A percentile compares a stretch with the other conserved stretches of the same genome.
phyloP scores from a whole-genome alignment of 2,888 invertebrate genomes.

The Chalcis sispes region DNA sequence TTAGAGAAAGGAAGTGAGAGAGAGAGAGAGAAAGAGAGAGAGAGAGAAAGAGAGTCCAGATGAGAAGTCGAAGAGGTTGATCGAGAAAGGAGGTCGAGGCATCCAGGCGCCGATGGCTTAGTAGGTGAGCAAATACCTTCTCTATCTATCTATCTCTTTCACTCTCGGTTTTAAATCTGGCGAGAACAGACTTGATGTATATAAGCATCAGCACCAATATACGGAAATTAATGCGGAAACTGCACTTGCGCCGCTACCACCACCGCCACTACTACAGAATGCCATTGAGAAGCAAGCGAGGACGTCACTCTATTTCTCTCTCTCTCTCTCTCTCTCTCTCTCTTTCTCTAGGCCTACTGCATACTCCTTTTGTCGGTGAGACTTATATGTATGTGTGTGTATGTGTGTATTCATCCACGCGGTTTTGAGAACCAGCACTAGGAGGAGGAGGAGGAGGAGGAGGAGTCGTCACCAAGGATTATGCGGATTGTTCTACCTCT shows the following conservation, averaged over 20 bases:
- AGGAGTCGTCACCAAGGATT: too few relatives aligned
- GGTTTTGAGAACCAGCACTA: background rate
- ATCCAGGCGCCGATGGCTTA: conserved; percentile 41
- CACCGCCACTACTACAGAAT: conserved; percentile 23
- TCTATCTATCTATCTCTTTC: background rate
- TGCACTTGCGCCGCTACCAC: conserved; percentile 21
- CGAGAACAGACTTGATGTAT: background rate
- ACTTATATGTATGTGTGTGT: background rate
- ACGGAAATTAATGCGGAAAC: conserved; percentile 51
- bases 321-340: too few relatives aligned
- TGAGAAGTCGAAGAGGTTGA: too few relatives aligned
- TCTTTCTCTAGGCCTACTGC: background rate
- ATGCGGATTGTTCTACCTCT: background rate
- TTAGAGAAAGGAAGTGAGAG: background rate
- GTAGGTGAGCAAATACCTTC: conserved; percentile 30
- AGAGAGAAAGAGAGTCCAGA: too few relatives aligned
- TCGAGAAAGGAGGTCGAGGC: conserved; percentile 36
- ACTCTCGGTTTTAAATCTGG: background rate
- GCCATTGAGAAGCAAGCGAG: background rate
- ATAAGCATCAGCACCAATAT: conserved; percentile 17
- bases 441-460: too few relatives aligned
- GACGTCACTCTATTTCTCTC: too few relatives aligned
- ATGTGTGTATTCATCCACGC: background rate
- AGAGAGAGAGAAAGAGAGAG: too few relatives aligned
- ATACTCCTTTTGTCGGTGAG: background rate